Base-by-base conservation (phyloP, 1,140 invertebrate genomes). In the Eriocheir sinensis region DNA sequence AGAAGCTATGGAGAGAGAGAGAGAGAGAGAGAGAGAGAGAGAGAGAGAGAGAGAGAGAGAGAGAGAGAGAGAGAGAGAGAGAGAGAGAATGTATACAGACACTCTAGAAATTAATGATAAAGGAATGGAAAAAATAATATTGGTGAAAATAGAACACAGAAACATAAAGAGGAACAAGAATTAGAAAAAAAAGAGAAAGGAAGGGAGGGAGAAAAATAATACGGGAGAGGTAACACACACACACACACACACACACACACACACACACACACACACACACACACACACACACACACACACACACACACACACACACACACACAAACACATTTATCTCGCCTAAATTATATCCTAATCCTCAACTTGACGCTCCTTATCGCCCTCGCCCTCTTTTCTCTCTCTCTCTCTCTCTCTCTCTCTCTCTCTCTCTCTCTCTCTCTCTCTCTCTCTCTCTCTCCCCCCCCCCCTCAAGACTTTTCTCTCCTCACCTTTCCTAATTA, bases 231-330 rank as follows among this genome's bases (percentile, higher is more conserved):
- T 72, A 4, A 72, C 60, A 72, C 60, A 72, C 60, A 72, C 60
- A 72, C 60, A 72, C 36, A 88, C 36, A 88, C 36, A 88, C 36
- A 88, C 36, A 88, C 36, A 88, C 36, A 88, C 36, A 88, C 36
- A 88, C 44, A 88, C 36, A 88, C 36, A 88, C 36, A 88, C 44
- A 88, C 36, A 88, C 36, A 88, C 36, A 88, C 44, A 88, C 36
- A 88, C 36, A 88, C 36, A 88, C 44, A 88, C 36, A 88, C 36
- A 88, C 36, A 88, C 44, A 88, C 36, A 88, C 36, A 88, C 44
- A 88, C 36, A 88, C 36, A 88, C 32, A 38, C 32, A 38, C 32
- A 88, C 32, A 88, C 32, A 88, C 85, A 88, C 85, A 88, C 32
- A 86, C 40, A 86, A n/a, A 86, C 83, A 86, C 40, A 3, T 86